A percentile compares a stretch with the other conserved stretches of the same genome.
Conservation (phyloP, 2,113 vertebrate species). For the Platysternon megacephalum region DNA sequence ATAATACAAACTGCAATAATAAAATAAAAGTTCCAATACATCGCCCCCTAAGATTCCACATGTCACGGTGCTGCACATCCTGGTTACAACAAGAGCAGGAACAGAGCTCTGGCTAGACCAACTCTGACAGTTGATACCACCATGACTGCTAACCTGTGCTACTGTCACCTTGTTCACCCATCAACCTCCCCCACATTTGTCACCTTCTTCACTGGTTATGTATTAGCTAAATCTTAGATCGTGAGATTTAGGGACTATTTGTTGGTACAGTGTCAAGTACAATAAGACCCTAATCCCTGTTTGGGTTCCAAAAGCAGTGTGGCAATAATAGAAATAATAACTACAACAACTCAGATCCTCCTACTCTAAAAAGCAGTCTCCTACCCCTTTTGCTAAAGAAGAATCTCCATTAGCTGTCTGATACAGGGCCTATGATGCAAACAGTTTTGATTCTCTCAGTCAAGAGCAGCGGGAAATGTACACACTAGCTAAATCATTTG, state of each 20-base stretch:
- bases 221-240: neutral
- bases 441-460: neutral
- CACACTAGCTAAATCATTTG: neutral
- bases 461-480: neutral
- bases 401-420: neutral
- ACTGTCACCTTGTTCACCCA: neutral
- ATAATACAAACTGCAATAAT: neutral
- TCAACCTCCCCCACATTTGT: neutral
- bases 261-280: neutral
- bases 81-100: neutral
- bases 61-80: neutral
- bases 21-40: conserved; percentile 24
- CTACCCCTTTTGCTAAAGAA: neutral
- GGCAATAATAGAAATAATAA: neutral
- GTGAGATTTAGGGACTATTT: neutral
- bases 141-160: neutral
- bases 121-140: neutral
- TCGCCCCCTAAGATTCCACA: neutral
- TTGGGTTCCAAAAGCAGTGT: neutral
- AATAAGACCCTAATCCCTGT: neutral
- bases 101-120: neutral
- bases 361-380: neutral
- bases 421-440: neutral
- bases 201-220: neutral
- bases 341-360: neutral